A percentile compares a stretch with the other conserved stretches of the same genome.
Evolutionary conservation across 2,113 vertebrate species (phyloP).

Genomic region (Rhineura floridana): DNA sequence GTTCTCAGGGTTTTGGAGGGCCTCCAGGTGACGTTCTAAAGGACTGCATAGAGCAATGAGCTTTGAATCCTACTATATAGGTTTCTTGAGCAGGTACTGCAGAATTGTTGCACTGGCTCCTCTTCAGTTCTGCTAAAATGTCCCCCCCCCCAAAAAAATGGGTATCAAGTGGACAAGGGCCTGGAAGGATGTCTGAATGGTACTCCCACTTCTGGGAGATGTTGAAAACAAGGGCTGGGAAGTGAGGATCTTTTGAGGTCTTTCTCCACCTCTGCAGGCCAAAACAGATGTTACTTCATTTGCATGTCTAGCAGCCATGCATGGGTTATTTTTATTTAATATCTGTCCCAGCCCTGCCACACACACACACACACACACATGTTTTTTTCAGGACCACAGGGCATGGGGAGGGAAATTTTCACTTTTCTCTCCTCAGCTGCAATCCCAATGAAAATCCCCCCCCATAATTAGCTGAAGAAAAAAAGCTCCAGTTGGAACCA

Average conservation of each 20-base stretch:
- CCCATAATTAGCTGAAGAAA: neutral
- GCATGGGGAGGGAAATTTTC: neutral
- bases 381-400: neutral
- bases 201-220: neutral
- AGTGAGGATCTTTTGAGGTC: neutral
- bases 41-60: neutral
- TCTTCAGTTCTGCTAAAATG: conserved; percentile 20
- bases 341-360: too few relatives aligned
- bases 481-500: too few relatives aligned
- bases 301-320: too few relatives aligned
- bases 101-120: conserved; percentile 16
- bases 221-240: neutral
- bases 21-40: neutral
- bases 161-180: neutral
- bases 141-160: conserved; percentile 28
- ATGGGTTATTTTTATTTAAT: neutral
- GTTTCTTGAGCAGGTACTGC: conserved; percentile 5
- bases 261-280: conserved; percentile 9
- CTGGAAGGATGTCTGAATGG: neutral
- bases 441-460: neutral
- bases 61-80: neutral
- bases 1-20: neutral
- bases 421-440: neutral
- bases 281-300: too few relatives aligned
- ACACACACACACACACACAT: too few relatives aligned